Evolutionary conservation across 2,888 invertebrate genomes (phyloP), one percentile per base, ranked within the genome.

Genomic region (Orthonevra nobilis): DNA sequence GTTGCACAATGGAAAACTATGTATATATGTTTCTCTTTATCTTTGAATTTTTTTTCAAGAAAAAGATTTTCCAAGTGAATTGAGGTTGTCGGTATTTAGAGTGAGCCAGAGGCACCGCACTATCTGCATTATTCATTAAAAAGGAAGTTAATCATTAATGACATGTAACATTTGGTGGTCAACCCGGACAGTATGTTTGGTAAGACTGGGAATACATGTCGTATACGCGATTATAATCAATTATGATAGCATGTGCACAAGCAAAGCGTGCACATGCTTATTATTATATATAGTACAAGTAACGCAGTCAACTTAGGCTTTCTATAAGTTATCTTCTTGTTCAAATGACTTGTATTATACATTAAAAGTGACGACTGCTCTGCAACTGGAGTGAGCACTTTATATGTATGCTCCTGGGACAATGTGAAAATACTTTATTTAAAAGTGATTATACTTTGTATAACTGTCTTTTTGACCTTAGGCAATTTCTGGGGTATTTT

Each of bases 171-270:
- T 28, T 54, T 17, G 38, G 38, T 15, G n/a, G n/a, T 10, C 19
- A 7, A n/a, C n/a, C n/a, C n/a, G n/a, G n/a, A 20, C 10, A 2
- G 7, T 12, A 32, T 12, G 19, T n/a, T n/a, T n/a, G n/a, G n/a
- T n/a, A n/a, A n/a, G n/a, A n/a, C n/a, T 15, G 52, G 23, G 17
- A 32, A 30, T 6, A 23, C 64, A 34, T 15, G 64, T 15, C 52
- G 42, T 64, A 64, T 52, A 44, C 52, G 64, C 26, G 36, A 52
- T 36, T 28, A 30, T 12, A n/a, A n/a, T n/a, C n/a, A n/a, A n/a
- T n/a, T n/a, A n/a, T n/a, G n/a, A n/a, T n/a, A n/a, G n/a, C n/a
- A n/a, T n/a, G n/a, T n/a, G n/a, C n/a, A n/a, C n/a, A n/a, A n/a
- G n/a, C n/a, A n/a, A n/a, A n/a, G n/a, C n/a, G n/a, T n/a, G n/a